Evolutionary conservation across 64 coral and sea anemone species (phyloP).

Genomic region (Astreopora myriophthalma): DNA sequence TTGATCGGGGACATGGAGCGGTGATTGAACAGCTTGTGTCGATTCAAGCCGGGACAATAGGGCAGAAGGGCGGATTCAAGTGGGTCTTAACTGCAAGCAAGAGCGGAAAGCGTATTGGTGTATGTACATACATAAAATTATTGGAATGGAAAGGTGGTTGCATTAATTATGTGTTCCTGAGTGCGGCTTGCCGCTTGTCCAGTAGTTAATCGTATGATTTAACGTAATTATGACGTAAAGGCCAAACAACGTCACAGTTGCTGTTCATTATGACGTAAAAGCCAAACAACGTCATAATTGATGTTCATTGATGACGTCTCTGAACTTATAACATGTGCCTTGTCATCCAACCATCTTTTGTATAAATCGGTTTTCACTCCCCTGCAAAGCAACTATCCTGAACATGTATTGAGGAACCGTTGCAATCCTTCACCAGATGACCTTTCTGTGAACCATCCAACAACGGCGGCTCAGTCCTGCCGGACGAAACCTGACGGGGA

Average conservation of each 20-base stretch:
- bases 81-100: too few species aligned
- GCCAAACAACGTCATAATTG: not conserved
- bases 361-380: not conserved
- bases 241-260: not conserved
- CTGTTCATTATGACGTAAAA: not conserved
- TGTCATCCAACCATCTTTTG: not conserved
- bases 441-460: not conserved
- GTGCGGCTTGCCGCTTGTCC: too few species aligned
- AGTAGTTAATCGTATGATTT: too few species aligned
- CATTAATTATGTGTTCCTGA: too few species aligned
- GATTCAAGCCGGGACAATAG: not conserved
- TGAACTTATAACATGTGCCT: not conserved
- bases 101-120: too few species aligned
- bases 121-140: too few species aligned
- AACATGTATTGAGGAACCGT: not conserved
- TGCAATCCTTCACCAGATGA: not conserved
- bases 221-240: not conserved
- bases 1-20: not conserved
- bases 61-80: too few species aligned
- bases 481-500: not conserved
- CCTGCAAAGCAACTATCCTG: too few species aligned
- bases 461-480: not conserved
- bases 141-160: too few species aligned
- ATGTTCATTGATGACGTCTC: not conserved
- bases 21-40: not conserved